Evolutionary conservation across 2,888 invertebrate species (phyloP).

Genomic region (Cataglyphis rosenhaueri): DNA sequence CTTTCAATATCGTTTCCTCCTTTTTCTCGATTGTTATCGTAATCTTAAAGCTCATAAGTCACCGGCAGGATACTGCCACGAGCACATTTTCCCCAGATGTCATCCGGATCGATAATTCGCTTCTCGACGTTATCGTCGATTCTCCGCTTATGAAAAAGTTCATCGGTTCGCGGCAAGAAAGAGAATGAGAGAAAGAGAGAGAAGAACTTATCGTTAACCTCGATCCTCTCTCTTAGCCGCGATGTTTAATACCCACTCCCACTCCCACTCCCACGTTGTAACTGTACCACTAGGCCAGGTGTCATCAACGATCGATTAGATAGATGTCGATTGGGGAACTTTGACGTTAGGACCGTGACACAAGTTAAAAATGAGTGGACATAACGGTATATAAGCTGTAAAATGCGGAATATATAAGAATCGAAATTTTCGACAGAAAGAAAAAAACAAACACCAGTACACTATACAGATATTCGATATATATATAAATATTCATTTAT

Average conservation of each 20-base stretch:
- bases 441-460: background rate
- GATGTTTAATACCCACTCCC: slow-evolving; percentile 74
- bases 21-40: background rate
- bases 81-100: slow-evolving; percentile 38
- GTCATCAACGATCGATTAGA: slow-evolving; percentile 72
- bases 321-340: slow-evolving; percentile 65
- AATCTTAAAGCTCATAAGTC: slow-evolving; percentile 21
- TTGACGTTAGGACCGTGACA: slow-evolving; percentile 4
- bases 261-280: slow-evolving; percentile 62
- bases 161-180: slow-evolving; percentile 58
- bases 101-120: slow-evolving; percentile 55
- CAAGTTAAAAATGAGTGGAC: background rate
- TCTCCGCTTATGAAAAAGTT: slow-evolving; percentile 39
- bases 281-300: slow-evolving; percentile 78
- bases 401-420: background rate
- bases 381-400: background rate
- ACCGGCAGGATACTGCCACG: slow-evolving; percentile 6
- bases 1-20: background rate
- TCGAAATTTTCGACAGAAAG: background rate
- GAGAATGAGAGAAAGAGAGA: background rate
- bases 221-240: slow-evolving; percentile 73
- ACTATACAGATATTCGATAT: background rate
- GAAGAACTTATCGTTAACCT: slow-evolving; percentile 79
- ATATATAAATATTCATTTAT: too few species aligned
- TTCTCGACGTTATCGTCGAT: slow-evolving; percentile 42